These are phyloP conservation scores for Drosophila nasuta DNA, from an alignment of 1,140 invertebrate species.

Conservation along the genomic window DNA sequence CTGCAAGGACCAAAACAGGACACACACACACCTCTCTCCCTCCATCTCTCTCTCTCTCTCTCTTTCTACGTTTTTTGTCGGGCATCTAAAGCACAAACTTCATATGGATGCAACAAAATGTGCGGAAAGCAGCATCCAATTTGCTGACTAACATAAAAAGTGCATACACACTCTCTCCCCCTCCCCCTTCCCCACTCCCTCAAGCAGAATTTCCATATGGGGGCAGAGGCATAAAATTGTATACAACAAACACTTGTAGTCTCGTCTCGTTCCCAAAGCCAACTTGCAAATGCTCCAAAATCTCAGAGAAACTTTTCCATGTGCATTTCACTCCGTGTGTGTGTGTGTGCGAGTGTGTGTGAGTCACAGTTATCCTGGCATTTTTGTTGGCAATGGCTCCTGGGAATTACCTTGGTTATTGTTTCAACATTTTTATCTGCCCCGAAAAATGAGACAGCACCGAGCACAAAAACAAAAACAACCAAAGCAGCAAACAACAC, in stretches of 20 bases:
- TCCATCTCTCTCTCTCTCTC: not conserved
- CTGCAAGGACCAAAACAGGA: not conserved
- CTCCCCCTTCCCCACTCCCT: slow-evolving; percentile 1
- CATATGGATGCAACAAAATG: slow-evolving; percentile 54
- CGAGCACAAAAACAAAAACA: not conserved
- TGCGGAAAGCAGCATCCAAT: slow-evolving; percentile 52
- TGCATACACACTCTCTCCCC: slow-evolving; percentile 38
- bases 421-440: slow-evolving; percentile 76
- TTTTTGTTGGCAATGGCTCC: slow-evolving; percentile 57
- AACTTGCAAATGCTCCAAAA: slow-evolving; percentile 60
- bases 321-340: not conserved
- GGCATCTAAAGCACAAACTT: slow-evolving; percentile 26
- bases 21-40: not conserved
- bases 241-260: slow-evolving; percentile 44
- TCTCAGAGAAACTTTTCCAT: slow-evolving; percentile 44
- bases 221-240: slow-evolving; percentile 31
- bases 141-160: slow-evolving; percentile 69
- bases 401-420: slow-evolving; percentile 76
- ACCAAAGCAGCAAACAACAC: not conserved
- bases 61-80: not conserved
- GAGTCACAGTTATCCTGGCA: slow-evolving; percentile 50
- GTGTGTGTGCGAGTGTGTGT: slow-evolving; percentile 8
- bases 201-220: slow-evolving; percentile 59
- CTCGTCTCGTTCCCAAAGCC: slow-evolving; percentile 18
- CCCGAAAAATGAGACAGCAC: slow-evolving; percentile 36